Evolutionary conservation across 2,888 invertebrate species (phyloP), one percentile per base, ranked within the genome.

Genomic region (Trichogramma evanescens): DNA sequence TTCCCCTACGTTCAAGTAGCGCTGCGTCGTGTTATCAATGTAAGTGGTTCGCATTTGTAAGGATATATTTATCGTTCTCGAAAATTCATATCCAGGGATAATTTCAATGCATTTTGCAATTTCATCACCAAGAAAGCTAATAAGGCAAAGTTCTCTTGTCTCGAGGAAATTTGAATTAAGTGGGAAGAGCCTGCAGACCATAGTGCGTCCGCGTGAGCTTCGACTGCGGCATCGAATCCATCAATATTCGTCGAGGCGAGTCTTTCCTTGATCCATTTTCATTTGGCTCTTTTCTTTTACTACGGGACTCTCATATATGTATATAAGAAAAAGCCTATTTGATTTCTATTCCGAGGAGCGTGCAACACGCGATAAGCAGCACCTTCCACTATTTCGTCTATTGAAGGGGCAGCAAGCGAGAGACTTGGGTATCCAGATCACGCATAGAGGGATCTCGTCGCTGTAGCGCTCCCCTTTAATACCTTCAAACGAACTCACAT

Each of bases 391-490:
- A 5, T 10, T 40, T 26, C 26, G 26, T 26, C 26, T 26, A 26
- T 26, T 26, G 26, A 26, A 26, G 26, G 26, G 26, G 26, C 26
- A 26, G 26, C 26, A 26, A 26, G 26, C 26, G 26, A 26, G 26
- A 38, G 50, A n/a, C 44, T 71, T 74, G 67, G 68, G 71, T 71
- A 77, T 71, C 73, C 75, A 70, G 74, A 77, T 77, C 77, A 77
- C 77, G 77, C 72, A 68, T 72, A 64, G 67, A 72, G 72, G 71
- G 70, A 26, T 26, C 26, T 26, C 26, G 26, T 26, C 26, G 26
- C 26, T 26, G 26, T 26, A 65, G 69, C 69, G 59, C 68, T 70
- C 74, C 73, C 72, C 77, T 77, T 76, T 77, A 77, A 77, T 73
- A 74, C 71, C 70, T 67, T 57, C 41, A 42, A 53, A 55, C 61